Evolutionary conservation across 2,888 invertebrate genomes (phyloP).

Genomic region (Drosophila lacicola): DNA sequence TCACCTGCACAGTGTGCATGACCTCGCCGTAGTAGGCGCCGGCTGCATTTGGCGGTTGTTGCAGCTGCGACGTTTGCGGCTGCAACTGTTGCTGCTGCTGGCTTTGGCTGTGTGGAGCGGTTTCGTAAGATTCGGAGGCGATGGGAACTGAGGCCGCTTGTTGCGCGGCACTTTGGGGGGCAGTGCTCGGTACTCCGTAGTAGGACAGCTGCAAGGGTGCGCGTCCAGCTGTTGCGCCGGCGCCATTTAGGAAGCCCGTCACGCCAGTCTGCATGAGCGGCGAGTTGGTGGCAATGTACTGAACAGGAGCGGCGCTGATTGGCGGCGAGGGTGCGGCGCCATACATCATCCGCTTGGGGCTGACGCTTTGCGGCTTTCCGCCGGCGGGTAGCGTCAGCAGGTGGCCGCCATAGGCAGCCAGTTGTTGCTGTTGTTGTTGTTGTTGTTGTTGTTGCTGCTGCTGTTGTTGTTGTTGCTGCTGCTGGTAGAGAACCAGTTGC

Average conservation of each 20-base stretch:
- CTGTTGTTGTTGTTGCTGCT: conserved; percentile 65
- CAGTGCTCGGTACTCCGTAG: conserved; percentile 81
- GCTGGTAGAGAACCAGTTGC: conserved; percentile 61
- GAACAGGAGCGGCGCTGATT: conserved; percentile 49
- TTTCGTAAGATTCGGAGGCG: conserved; percentile 73
- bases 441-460: conserved; percentile 67
- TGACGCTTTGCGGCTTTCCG: conserved; percentile 71
- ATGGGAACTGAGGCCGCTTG: conserved; percentile 50
- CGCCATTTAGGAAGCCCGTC: conserved; percentile 73
- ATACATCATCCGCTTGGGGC: conserved; percentile 79
- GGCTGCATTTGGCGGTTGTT: conserved; percentile 57
- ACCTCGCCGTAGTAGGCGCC: conserved; percentile 84
- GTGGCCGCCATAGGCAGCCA: conserved; percentile 59
- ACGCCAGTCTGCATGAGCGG: conserved; percentile 55
- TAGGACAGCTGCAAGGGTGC: conserved; percentile 83
- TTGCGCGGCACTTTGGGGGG: conserved; percentile 59
- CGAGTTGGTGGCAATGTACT: conserved; percentile 66
- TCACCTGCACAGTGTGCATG: conserved; percentile 84
- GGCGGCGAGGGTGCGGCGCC: conserved; percentile 57
- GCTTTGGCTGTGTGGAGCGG: conserved; percentile 83
- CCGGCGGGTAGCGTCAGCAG: conserved; percentile 72
- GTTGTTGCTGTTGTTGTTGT: conserved; percentile 66
- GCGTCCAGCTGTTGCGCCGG: conserved; percentile 77
- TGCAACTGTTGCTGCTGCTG: conserved; percentile 64
- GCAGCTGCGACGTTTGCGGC: conserved; percentile 60